Evolutionary conservation across 1,140 invertebrate species (phyloP).

Genomic region (Hycleus cichorii): DNA sequence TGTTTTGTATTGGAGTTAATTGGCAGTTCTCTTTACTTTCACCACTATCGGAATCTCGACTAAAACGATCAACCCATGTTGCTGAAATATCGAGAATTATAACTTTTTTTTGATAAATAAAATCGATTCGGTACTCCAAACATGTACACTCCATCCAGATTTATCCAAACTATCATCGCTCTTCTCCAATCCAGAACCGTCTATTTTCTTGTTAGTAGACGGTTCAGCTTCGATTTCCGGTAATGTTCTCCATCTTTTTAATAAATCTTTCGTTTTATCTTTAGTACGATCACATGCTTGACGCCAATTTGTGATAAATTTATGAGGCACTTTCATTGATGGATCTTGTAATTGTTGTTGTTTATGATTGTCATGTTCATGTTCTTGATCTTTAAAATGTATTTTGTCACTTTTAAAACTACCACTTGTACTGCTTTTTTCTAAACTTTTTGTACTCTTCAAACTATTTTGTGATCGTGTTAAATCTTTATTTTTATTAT

Average conservation of each 20-base stretch:
- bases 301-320: conserved; percentile 60
- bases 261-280: conserved; percentile 58
- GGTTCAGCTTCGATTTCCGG: conserved; percentile 46
- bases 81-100: conserved; percentile 41
- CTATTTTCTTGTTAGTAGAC: conserved; percentile 20
- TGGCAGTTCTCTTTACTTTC: conserved; percentile 46
- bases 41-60: conserved; percentile 49
- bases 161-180: conserved; percentile 34
- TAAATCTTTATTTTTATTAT: conserved; percentile 36
- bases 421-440: conserved; percentile 31
- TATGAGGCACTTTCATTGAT: conserved; percentile 54
- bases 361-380: conserved; percentile 31
- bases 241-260: conserved; percentile 59
- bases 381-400: conserved; percentile 32
- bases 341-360: conserved; percentile 31
- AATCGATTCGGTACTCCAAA: conserved; percentile 55
- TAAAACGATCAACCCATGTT: conserved; percentile 61
- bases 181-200: conserved; percentile 34
- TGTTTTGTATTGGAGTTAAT: conserved; percentile 53
- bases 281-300: conserved; percentile 62
- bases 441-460: conserved; percentile 36
- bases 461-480: conserved; percentile 33
- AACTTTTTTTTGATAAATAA: not conserved
- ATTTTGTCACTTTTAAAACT: conserved; percentile 39
- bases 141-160: conserved; percentile 59